Evolutionary conservation across 2,888 invertebrate species (phyloP).

Genomic region (Caenorhabditis imperialis): DNA sequence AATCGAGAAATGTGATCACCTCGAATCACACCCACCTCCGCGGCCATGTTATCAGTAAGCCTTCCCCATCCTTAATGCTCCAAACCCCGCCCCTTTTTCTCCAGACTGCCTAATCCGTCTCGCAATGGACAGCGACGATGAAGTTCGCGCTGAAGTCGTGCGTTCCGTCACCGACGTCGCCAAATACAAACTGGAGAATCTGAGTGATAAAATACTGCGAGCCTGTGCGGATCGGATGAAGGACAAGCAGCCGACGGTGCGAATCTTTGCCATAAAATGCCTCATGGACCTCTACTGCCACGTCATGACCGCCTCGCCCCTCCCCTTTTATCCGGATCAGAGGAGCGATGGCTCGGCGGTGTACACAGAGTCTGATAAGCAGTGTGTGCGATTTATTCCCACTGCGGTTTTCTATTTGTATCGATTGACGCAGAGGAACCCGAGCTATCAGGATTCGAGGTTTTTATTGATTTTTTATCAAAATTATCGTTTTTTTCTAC

Average conservation of each 20-base stretch:
- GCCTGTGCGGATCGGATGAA: slow-evolving; percentile 50
- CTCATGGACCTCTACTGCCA: slow-evolving; percentile 46
- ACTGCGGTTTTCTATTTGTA: slow-evolving; percentile 34
- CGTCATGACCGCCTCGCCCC: slow-evolving; percentile 35
- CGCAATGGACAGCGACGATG: slow-evolving; percentile 36
- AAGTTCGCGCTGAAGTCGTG: slow-evolving; percentile 47
- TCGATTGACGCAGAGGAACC: slow-evolving; percentile 4
- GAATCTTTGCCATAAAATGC: slow-evolving; percentile 36
- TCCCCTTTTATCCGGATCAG: slow-evolving; percentile 1
- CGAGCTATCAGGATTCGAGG: slow-evolving; percentile 44
- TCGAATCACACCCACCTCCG: slow-evolving; percentile 39
- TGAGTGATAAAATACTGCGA: slow-evolving; percentile 61
- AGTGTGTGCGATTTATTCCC: slow-evolving; percentile 55
- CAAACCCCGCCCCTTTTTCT: slow-evolving; percentile 2
- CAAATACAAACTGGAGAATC: slow-evolving; percentile 56
- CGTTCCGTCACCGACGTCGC: slow-evolving; percentile 45
- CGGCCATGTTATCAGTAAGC: slow-evolving; percentile 36
- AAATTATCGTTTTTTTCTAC: too few relatives aligned
- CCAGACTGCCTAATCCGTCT: slow-evolving; percentile 24
- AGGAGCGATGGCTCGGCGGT: background rate
- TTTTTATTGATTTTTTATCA: too few relatives aligned
- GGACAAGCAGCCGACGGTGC: slow-evolving; percentile 54
- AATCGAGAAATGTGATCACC: slow-evolving; percentile 24
- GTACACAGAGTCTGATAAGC: slow-evolving; percentile 58
- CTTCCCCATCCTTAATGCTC: too few relatives aligned